Evolutionary conservation across 23 tunicate genomes (phyloP), one percentile per base, ranked within the genome.

Genomic region (Ciona savignyi): DNA sequence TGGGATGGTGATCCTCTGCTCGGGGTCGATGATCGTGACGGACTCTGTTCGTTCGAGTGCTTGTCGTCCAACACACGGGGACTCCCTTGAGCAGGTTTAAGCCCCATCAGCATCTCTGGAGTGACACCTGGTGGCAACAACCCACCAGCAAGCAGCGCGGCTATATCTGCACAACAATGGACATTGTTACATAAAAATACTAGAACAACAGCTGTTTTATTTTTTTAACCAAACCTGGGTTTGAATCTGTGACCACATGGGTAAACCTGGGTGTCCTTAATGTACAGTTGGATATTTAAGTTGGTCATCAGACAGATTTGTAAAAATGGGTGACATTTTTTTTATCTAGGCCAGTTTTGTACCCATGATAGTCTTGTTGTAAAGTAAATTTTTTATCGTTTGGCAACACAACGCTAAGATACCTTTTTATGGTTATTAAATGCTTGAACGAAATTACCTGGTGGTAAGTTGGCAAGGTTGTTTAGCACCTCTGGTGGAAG

Each of bases 141-240:
- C 11, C 87, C 87, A 24, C 87, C 78, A 76, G 87, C 80, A 60
- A 82, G 34, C 23, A 82, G 51, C 15, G 80, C 70, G 2, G 80
- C 80, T 33, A 82, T 35, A 22, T 82, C 87, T 82, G 48, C 1
- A 73, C 73, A 70, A 4, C 3, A 66, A 29, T 20, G 20, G 61
- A 11, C 15, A 49, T 11, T 11, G 20, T 11, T 20, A 49, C 15
- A 11, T 49, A 11, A 49, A 49, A 49, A 49, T 49, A 23, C 23
- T 65, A n/a, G n/a, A n/a, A n/a, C n/a, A n/a, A n/a, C n/a, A n/a
- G n/a, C 62, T 20, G 21, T 21, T n/a, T n/a, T n/a, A n/a, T n/a
- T n/a, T n/a, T n/a, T n/a, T n/a, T n/a, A n/a, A n/a, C n/a, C n/a
- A n/a, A n/a, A n/a, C n/a, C n/a, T n/a, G n/a, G n/a, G n/a, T n/a